phyloP scores from a whole-genome alignment of 2,888 invertebrate species.

The Stratiomys singularior region DNA sequence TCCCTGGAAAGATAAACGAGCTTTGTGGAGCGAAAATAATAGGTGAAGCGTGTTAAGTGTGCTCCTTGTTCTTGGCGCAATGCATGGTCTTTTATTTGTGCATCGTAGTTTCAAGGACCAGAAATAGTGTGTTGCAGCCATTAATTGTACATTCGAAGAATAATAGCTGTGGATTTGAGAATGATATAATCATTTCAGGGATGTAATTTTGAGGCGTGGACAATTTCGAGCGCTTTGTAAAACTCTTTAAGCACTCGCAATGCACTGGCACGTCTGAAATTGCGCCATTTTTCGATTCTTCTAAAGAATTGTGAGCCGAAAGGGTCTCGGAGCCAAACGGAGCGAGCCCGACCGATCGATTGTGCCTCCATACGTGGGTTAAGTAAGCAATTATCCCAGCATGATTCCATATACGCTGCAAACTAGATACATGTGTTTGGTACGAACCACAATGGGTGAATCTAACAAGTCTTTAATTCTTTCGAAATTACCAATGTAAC shows the following conservation, averaged over 20 bases:
- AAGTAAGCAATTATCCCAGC: constrained; percentile 33
- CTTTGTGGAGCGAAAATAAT: background rate
- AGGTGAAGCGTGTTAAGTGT: background rate
- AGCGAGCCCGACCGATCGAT: background rate
- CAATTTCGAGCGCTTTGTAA: too few relatives aligned
- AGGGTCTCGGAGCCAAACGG: background rate
- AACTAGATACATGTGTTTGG: background rate
- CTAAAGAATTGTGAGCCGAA: too few relatives aligned
- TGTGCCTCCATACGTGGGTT: constrained; percentile 6
- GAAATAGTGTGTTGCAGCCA: too few relatives aligned
- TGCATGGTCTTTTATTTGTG: too few relatives aligned
- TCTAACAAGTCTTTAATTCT: constrained; percentile 23
- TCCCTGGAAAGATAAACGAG: constrained; percentile 15
- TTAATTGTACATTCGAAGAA: too few relatives aligned
- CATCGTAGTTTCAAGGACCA: too few relatives aligned
- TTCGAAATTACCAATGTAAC: constrained; percentile 10
- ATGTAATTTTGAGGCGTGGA: too few relatives aligned
- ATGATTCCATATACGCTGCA: background rate
- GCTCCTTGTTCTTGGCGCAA: background rate
- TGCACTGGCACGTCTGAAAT: too few relatives aligned
- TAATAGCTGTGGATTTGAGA: too few relatives aligned
- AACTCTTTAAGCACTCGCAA: too few relatives aligned
- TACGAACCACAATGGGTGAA: background rate
- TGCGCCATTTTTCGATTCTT: too few relatives aligned
- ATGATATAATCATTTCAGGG: too few relatives aligned